A percentile compares a stretch with the other conserved stretches of the same genome.
These are phyloP conservation scores for Betta splendens DNA, from an alignment of 2,797 vertebrate genomes.

Conservation along the genomic window DNA sequence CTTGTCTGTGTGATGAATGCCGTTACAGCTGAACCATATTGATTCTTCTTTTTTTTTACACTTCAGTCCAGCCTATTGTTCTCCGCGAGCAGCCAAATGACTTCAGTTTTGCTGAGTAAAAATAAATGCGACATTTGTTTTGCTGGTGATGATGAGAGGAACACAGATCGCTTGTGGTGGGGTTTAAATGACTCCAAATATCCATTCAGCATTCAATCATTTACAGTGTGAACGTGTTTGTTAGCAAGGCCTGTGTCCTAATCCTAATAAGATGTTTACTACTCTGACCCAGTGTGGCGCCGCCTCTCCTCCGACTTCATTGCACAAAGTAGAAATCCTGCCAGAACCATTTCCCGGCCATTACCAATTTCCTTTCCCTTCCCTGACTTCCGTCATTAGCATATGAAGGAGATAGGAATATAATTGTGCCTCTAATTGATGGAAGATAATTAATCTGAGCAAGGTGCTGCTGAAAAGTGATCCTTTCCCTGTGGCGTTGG, in stretches of 20 bases:
- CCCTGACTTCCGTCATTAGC: conserved; percentile 66
- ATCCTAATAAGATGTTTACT: conserved; percentile 17
- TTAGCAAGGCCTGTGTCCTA: conserved; percentile 6
- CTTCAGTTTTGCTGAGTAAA: conserved; percentile 39
- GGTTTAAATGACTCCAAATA: conserved; percentile 5
- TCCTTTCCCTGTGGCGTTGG: conserved; percentile 41
- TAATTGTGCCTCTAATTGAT: conserved; percentile 79
- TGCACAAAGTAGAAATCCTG: conserved; percentile 17
- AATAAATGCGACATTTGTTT: conserved; percentile 35
- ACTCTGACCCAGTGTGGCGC: neutral
- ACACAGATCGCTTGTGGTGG: neutral
- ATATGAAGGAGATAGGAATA: conserved; percentile 72
- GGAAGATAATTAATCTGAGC: conserved; percentile 75
- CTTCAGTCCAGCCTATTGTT: conserved; percentile 45
- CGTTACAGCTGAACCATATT: conserved; percentile 39
- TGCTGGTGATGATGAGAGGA: conserved; percentile 5
- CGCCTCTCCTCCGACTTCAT: neutral
- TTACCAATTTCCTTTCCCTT: conserved; percentile 46
- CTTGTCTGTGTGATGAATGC: conserved; percentile 54
- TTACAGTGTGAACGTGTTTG: conserved; percentile 9
- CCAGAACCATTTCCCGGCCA: conserved; percentile 38
- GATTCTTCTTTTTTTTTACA: conserved; percentile 36
- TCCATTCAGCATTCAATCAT: neutral
- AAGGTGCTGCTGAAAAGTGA: conserved; percentile 34
- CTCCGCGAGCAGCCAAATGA: conserved; percentile 28